Conservation (phyloP, 2,888 invertebrate genomes). For the Scaptomyza parva region DNA sequence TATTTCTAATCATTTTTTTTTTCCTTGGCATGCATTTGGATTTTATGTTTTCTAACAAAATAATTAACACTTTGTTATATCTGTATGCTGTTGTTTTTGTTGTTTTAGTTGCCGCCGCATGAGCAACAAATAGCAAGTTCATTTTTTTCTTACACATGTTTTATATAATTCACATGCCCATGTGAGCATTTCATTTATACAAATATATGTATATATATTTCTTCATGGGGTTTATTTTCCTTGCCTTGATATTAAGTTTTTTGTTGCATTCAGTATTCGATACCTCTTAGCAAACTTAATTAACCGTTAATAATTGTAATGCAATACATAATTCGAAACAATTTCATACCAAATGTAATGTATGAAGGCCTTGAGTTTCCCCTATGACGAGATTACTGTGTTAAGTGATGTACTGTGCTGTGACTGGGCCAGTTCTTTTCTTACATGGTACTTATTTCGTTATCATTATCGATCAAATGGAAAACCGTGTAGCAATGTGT, state of each 20-base stretch:
- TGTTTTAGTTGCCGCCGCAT: conserved; percentile 58
- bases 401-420: background rate
- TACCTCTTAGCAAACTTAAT: conserved; percentile 47
- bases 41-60: conserved; percentile 54
- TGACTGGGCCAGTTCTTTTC: background rate
- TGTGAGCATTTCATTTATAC: conserved; percentile 29
- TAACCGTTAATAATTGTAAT: conserved; percentile 50
- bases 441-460: background rate
- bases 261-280: conserved; percentile 24
- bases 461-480: background rate
- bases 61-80: conserved; percentile 52
- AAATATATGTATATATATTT: conserved; percentile 22
- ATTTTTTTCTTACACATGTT: conserved; percentile 49
- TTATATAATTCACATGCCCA: conserved; percentile 56
- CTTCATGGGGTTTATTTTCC: conserved; percentile 15
- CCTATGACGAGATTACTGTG: conserved; percentile 43
- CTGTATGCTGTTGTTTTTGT: conserved; percentile 36
- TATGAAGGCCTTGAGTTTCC: conserved; percentile 29
- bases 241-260: conserved; percentile 19
- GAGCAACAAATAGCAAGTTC: conserved; percentile 64
- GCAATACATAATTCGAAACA: conserved; percentile 13
- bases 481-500: too few relatives aligned
- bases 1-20: conserved; percentile 47
- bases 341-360: conserved; percentile 7
- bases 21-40: conserved; percentile 57